These are phyloP conservation scores for Lutjanus argentimaculatus DNA, from an alignment of 2,797 vertebrate genomes.

Conservation along the genomic window DNA sequence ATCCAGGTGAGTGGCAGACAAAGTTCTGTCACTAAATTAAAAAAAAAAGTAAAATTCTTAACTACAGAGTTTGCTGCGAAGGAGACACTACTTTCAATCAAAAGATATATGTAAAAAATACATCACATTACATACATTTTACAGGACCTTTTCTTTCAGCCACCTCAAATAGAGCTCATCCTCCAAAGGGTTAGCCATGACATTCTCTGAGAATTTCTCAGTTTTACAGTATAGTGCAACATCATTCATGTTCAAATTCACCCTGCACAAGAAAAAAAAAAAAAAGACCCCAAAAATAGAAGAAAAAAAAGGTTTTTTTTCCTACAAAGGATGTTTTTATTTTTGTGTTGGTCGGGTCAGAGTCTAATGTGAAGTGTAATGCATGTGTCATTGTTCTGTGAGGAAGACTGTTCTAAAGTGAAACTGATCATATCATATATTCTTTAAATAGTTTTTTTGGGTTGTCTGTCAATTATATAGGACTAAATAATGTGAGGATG, in stretches of 20 bases:
- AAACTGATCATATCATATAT: neutral
- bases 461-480: neutral
- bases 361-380: conserved; percentile 9
- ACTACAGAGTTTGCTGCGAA: conserved; percentile 28
- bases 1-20: conserved; percentile 28
- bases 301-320: conserved; percentile 9
- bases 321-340: neutral
- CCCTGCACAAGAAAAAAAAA: conserved; percentile 63
- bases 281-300: conserved; percentile 18
- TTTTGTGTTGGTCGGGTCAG: conserved; percentile 24
- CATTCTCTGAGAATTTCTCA: conserved; percentile 78
- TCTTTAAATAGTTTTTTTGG: neutral
- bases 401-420: conserved; percentile 3
- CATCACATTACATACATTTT: conserved; percentile 55
- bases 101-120: conserved; percentile 44
- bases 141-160: conserved; percentile 50
- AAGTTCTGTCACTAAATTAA: conserved; percentile 4
- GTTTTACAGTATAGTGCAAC: conserved; percentile 83
- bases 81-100: conserved; percentile 42
- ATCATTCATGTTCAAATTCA: conserved; percentile 64
- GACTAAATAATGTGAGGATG: neutral
- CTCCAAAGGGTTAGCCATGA: conserved; percentile 65
- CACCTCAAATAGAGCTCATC: conserved; percentile 58
- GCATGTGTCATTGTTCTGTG: neutral
- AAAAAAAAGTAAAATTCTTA: conserved; percentile 1